Conservation (phyloP, 2,113 vertebrate species). For the Ranitomeya variabilis region DNA sequence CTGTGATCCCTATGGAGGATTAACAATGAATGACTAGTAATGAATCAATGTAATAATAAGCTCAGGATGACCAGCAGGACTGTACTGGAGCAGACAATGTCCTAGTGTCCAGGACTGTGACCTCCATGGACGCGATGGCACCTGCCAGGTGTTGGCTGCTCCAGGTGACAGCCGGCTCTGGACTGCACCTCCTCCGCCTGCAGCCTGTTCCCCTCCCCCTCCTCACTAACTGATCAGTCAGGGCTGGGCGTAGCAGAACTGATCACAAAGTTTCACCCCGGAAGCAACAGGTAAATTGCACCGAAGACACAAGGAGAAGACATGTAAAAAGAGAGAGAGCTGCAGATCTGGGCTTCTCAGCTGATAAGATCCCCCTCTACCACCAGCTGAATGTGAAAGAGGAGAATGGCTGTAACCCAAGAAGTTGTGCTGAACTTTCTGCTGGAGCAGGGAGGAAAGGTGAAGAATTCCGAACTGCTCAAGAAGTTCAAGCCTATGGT, state of each 20-base stretch:
- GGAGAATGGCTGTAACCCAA: conserved; percentile 73
- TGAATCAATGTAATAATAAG: too few relatives aligned
- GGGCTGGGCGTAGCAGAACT: conserved; percentile 14
- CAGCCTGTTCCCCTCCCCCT: not conserved
- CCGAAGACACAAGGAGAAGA: not conserved
- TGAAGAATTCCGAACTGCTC: conserved; percentile 76
- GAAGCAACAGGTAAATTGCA: conserved; percentile 50
- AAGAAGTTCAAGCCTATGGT: conserved; percentile 73
- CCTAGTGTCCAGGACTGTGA: too few relatives aligned
- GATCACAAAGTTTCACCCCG: conserved; percentile 45
- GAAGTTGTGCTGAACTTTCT: conserved; percentile 77
- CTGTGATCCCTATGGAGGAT: too few relatives aligned
- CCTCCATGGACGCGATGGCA: not conserved
- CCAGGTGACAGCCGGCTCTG: conserved; percentile 42
- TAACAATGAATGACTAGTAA: too few relatives aligned
- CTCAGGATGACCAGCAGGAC: too few relatives aligned
- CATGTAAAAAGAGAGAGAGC: not conserved
- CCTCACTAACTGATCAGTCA: conserved; percentile 19
- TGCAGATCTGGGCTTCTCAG: not conserved
- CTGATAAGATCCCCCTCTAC: not conserved
- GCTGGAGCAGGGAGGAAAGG: conserved; percentile 72
- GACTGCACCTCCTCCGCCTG: not conserved
- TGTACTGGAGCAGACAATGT: too few relatives aligned
- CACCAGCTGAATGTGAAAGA: conserved; percentile 39
- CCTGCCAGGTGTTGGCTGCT: not conserved